Base-by-base conservation (phyloP, 2,113 vertebrate genomes). In the Corynorhinus townsendii region DNA sequence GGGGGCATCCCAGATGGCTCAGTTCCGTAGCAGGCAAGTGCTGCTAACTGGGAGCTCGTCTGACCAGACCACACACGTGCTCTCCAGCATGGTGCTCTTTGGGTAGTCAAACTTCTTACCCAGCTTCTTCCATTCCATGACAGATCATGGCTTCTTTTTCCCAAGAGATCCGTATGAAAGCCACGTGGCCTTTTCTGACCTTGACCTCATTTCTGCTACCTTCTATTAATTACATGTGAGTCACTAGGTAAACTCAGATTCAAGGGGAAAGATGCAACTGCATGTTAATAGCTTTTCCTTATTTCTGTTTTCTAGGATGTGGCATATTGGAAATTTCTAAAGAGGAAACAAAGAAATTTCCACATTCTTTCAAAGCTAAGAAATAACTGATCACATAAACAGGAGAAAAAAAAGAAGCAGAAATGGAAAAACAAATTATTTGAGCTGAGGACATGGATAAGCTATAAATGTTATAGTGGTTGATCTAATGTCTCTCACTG, bases 351-450 rank as follows among this genome's bases (percentile, higher is more conserved):
- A 62, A 82, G 49, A 82, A 77, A 30, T 59, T 54, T 35, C 6
- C 15, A 75, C 24, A 59, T 10, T 45, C 40, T 82, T 88, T 83
- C 79, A 59, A 94, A 72, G n/a, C 45, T 47, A 66, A 86, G 22
- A 94, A 96, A 95, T 52, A 92, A 77, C 4, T 84, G 40, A 73
- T 79, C 24, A 33, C 12, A 77, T 68, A 85, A 49, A 35, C 79
- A 95, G 28, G n/a, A 11, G 47, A 38, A 59, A 47, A 88, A 52
- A 72, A 59, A 4, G 49, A 84, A 90, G 30, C 14, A 45, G 72
- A 95, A 94, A 77, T 56, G 28, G 69, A n/a, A 91, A 79, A 54
- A n/a, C 59, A 89, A 66, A 66, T 33, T 19, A 43, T 90, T 20
- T 66, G 30, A 49, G 10, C 66, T 38, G 66, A 96, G 72, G 71